A percentile compares a stretch with the other conserved stretches of the same genome.
phyloP scores from a whole-genome alignment of 2,888 invertebrate genomes.

The Lomographa bimaculata region DNA sequence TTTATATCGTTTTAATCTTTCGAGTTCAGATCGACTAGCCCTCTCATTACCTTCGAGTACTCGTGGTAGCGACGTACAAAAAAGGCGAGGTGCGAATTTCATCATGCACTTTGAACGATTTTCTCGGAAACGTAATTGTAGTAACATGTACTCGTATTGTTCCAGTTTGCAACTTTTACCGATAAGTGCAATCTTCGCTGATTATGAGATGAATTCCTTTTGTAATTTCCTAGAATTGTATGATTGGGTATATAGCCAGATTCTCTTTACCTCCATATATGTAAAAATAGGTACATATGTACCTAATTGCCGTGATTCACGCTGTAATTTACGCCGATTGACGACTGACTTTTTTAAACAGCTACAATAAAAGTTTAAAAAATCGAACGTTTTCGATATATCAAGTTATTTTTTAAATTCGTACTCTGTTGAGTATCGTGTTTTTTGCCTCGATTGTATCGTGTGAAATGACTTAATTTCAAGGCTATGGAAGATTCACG shows the following conservation, averaged over 20 bases:
- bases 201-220: constrained; percentile 21
- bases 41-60: constrained; percentile 35
- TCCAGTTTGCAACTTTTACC: constrained; percentile 30
- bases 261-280: too few relatives aligned
- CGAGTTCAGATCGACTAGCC: constrained; percentile 35
- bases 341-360: constrained; percentile 7
- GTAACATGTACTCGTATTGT: constrained; percentile 24
- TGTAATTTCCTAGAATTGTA: constrained; percentile 25
- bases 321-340: constrained; percentile 11
- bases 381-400: constrained; percentile 1
- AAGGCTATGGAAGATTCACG: constrained; percentile 47
- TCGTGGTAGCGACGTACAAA: constrained; percentile 31
- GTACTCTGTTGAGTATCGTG: too few relatives aligned
- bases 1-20: constrained; percentile 51
- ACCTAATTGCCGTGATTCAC: constrained; percentile 18
- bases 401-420: constrained; percentile 1
- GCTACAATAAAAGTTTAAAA: neutral
- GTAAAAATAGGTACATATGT: constrained; percentile 14
- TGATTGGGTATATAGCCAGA: too few relatives aligned
- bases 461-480: constrained; percentile 47
- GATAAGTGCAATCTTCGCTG: constrained; percentile 24
- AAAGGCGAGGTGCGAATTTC: constrained; percentile 36
- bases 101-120: constrained; percentile 33
- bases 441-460: constrained; percentile 39
- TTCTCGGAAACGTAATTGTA: constrained; percentile 34